Percentiles rank a stretch among this genome's conserved stretches.
Conservation (phyloP, 2,888 invertebrate species). For the Lasiommata megera region DNA sequence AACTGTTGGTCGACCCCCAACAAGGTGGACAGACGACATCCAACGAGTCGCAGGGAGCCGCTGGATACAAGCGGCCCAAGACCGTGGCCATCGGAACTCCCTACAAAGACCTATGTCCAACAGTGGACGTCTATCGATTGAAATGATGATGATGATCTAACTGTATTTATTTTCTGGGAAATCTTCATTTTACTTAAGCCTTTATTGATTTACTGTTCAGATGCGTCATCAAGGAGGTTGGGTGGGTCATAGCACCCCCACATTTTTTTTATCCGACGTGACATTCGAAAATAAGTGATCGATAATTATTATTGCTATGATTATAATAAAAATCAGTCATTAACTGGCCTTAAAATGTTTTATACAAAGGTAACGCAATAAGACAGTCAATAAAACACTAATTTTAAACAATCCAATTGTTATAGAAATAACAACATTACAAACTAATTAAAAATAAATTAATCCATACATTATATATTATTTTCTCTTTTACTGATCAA, state of each 20-base stretch:
- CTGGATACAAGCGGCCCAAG: too few species aligned
- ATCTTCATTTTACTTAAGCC: too few species aligned
- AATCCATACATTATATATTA: constrained; percentile 49
- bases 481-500: constrained; percentile 40
- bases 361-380: constrained; percentile 26
- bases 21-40: too few species aligned
- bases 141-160: too few species aligned
- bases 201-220: too few species aligned
- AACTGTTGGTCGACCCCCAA: too few species aligned
- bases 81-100: too few species aligned
- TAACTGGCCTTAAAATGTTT: not conserved
- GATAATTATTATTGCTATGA: too few species aligned
- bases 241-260: not conserved
- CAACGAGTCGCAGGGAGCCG: too few species aligned
- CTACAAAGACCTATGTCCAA: too few species aligned
- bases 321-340: not conserved
- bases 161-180: too few species aligned
- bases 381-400: constrained; percentile 36
- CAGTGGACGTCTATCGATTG: too few species aligned
- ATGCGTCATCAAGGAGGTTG: not conserved
- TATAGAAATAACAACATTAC: constrained; percentile 53
- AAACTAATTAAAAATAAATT: constrained; percentile 70
- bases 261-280: not conserved
- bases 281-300: not conserved
- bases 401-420: constrained; percentile 54